Evolutionary conservation across 2,797 vertebrate species (phyloP).

Genomic region (Champsocephalus gunnari): DNA sequence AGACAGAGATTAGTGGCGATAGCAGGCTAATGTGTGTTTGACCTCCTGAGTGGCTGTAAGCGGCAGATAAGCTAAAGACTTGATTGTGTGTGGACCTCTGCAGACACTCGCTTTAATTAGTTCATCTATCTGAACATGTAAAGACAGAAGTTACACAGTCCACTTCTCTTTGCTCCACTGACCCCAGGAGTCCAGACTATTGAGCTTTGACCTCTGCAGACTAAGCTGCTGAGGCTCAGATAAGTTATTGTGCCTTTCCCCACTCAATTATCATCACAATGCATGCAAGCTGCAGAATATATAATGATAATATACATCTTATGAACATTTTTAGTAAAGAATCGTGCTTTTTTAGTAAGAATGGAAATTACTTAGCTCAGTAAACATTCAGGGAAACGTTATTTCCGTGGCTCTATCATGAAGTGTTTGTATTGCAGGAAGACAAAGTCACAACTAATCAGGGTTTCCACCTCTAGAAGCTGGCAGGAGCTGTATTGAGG

Average conservation of each 20-base stretch:
- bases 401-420: constrained; percentile 30
- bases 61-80: constrained; percentile 75
- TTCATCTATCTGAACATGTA: constrained; percentile 72
- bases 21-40: constrained; percentile 73
- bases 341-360: neutral
- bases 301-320: neutral
- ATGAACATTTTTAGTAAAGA: neutral
- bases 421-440: constrained; percentile 55
- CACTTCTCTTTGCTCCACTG: constrained; percentile 34
- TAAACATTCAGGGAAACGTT: constrained; percentile 29
- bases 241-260: constrained; percentile 1
- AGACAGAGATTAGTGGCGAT: constrained; percentile 69
- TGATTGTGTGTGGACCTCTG: constrained; percentile 71
- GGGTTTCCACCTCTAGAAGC: constrained; percentile 51
- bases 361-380: constrained; percentile 9
- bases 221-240: constrained; percentile 34
- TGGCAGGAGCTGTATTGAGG: constrained; percentile 62
- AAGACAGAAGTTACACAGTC: constrained; percentile 51
- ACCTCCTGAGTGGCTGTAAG: constrained; percentile 74
- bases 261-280: constrained; percentile 16
- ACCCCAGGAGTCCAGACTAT: constrained; percentile 38
- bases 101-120: constrained; percentile 71
- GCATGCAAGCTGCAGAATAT: neutral
- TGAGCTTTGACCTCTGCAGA: constrained; percentile 44
- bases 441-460: constrained; percentile 68